Percentiles rank a stretch among this genome's conserved stretches.
Conservation (phyloP, 2,888 invertebrate species). For the Pheosia tremula region DNA sequence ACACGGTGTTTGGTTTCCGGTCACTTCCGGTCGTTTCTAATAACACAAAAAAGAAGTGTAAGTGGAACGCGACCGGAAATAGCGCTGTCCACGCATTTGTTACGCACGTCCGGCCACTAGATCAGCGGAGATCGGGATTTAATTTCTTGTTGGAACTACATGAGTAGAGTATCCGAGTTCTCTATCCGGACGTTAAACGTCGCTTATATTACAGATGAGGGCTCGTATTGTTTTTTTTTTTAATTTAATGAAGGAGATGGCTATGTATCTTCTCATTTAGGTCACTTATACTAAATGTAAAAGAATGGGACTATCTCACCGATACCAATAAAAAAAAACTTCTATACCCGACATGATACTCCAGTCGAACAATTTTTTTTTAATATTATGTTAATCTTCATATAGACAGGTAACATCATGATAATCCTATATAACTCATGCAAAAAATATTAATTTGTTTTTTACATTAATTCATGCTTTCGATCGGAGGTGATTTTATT, state of each 20-base stretch:
- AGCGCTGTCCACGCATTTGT: constrained; percentile 48
- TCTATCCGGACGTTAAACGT: not conserved
- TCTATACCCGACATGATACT: too few species aligned
- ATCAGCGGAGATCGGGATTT: constrained; percentile 19
- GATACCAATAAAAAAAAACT: too few species aligned
- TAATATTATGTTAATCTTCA: too few species aligned
- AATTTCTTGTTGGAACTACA: constrained; percentile 4
- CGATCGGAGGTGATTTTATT: too few species aligned
- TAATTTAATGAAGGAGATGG: not conserved
- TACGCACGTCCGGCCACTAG: constrained; percentile 35
- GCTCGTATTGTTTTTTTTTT: not conserved
- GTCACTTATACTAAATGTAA: too few species aligned
- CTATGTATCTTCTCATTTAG: not conserved
- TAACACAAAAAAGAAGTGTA: constrained; percentile 48
- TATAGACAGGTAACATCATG: too few species aligned
- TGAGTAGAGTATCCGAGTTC: not conserved
- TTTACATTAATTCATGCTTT: too few species aligned
- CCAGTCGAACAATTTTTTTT: too few species aligned
- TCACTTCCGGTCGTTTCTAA: constrained; percentile 6
- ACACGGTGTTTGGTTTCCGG: not conserved
- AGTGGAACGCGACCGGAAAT: constrained; percentile 37
- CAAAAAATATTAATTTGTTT: too few species aligned
- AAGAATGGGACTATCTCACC: too few species aligned
- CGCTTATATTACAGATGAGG: not conserved
- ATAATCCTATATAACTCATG: too few species aligned